Evolutionary conservation across 2,113 vertebrate genomes (phyloP).

Genomic region (Naja naja): DNA sequence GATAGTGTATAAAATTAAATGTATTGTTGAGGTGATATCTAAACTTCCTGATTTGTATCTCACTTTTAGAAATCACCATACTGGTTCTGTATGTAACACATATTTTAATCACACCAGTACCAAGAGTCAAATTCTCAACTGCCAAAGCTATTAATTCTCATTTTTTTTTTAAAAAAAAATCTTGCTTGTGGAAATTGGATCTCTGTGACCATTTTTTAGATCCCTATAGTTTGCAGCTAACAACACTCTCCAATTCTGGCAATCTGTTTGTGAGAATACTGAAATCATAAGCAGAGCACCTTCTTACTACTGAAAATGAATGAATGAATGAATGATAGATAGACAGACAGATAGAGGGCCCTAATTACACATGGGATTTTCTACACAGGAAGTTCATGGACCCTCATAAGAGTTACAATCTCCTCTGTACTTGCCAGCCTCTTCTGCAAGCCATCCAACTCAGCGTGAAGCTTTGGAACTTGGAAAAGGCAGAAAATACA

Average conservation of each 20-base stretch:
- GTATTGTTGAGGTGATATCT: background rate
- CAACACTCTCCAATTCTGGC: background rate
- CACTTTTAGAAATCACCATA: background rate
- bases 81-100: background rate
- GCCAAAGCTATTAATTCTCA: background rate
- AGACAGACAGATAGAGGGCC: background rate
- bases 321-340: background rate
- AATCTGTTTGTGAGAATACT: background rate
- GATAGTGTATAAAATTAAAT: background rate
- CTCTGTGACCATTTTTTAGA: background rate
- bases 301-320: background rate
- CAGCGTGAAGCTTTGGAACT: slow-evolving; percentile 61
- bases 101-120: background rate
- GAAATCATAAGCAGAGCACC: background rate
- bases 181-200: background rate
- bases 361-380: background rate
- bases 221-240: background rate
- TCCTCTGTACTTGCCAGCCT: background rate
- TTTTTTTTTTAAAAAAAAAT: background rate
- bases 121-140: background rate
- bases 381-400: background rate
- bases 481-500: slow-evolving; percentile 60
- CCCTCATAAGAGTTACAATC: background rate
- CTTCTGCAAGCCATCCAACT: slow-evolving; percentile 23
- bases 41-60: background rate